A percentile compares a stretch with the other conserved stretches of the same genome.
Evolutionary conservation across 2,797 vertebrate genomes (phyloP).

Genomic region (Oophaga sylvatica): DNA sequence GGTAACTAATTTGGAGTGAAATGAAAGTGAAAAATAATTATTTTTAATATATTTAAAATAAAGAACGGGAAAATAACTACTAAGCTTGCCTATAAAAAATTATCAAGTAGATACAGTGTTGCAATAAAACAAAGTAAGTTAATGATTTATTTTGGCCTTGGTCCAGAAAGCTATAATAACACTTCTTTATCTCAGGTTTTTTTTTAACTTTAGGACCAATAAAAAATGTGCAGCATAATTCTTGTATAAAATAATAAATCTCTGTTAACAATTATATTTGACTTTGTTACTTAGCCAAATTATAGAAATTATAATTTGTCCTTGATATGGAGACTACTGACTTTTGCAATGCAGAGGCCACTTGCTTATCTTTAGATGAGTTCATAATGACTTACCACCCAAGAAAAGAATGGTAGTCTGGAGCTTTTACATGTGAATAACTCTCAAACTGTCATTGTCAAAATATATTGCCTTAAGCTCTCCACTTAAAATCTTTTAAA

Average conservation of each 20-base stretch:
- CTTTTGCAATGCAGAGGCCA: background rate
- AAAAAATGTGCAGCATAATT: background rate
- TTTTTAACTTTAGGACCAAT: conserved; percentile 4
- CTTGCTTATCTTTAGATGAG: background rate
- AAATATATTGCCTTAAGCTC: background rate
- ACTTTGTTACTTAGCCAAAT: background rate
- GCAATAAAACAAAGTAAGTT: background rate
- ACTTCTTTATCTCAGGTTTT: background rate
- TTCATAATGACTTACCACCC: background rate
- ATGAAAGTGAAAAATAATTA: background rate
- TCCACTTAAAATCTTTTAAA: too few relatives aligned
- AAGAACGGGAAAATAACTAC: background rate
- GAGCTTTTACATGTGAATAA: background rate
- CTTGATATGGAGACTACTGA: background rate
- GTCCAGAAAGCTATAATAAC: background rate
- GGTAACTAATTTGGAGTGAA: background rate
- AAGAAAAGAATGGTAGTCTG: too few relatives aligned
- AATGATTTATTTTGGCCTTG: conserved; percentile 25
- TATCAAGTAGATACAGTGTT: conserved; percentile 3
- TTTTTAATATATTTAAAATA: background rate
- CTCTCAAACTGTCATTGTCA: background rate
- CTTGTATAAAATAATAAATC: conserved; percentile 7
- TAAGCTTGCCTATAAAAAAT: background rate
- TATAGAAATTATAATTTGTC: background rate
- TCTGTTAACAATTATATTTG: background rate